Evolutionary conservation across 2,797 vertebrate genomes (phyloP).

Genomic region (Alauda arvensis): DNA sequence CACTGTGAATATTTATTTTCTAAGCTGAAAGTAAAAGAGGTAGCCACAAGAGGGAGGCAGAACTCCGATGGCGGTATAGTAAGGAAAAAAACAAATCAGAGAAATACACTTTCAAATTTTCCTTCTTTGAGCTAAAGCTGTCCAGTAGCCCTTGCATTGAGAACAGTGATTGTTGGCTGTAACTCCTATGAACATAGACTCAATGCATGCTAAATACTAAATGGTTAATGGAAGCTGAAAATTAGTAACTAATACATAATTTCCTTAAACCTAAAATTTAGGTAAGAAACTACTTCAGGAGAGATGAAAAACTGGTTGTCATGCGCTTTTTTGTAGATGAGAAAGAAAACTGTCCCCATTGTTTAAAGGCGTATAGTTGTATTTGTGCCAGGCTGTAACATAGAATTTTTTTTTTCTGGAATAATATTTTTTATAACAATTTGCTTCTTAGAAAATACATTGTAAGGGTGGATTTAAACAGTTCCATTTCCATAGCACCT

Average conservation of each 20-base stretch:
- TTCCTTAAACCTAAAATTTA: background rate
- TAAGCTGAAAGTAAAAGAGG: background rate
- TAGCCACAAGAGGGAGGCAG: conserved; percentile 58
- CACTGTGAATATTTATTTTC: background rate
- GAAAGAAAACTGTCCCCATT: background rate
- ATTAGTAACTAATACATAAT: background rate
- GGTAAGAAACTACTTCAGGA: background rate
- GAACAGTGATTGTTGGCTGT: background rate
- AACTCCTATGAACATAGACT: background rate
- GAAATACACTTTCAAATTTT: background rate
- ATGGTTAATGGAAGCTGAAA: background rate
- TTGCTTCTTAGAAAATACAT: background rate
- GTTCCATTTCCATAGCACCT: background rate
- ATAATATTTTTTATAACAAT: background rate
- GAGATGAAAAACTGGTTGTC: background rate
- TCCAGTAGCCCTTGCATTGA: background rate
- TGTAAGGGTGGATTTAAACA: background rate
- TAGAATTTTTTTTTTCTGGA: background rate
- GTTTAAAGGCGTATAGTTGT: background rate
- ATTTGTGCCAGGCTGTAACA: background rate
- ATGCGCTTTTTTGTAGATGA: background rate
- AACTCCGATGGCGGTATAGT: background rate
- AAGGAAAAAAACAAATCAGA: background rate
- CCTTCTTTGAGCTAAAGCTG: background rate
- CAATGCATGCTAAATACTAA: background rate